Conservation (phyloP, 2,113 vertebrate genomes). For the Rhinoptilus africanus region DNA sequence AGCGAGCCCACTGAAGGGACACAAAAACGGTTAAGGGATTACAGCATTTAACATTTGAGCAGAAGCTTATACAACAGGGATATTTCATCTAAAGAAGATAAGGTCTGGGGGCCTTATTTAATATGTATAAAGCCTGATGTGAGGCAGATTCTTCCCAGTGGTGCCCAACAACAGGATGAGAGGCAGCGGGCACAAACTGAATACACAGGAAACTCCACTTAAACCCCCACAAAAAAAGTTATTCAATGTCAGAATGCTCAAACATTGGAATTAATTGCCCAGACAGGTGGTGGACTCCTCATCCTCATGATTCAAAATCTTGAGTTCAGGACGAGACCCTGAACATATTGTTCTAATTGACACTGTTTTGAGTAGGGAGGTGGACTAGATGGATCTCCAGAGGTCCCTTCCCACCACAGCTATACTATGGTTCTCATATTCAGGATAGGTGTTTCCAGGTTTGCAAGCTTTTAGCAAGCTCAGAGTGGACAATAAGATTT, state of each 20-base stretch:
- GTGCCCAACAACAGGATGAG: neutral
- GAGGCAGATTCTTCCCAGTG: neutral
- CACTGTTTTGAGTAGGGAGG: neutral
- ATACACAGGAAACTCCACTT: neutral
- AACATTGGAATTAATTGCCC: neutral
- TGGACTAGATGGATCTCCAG: neutral
- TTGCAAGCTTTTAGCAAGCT: neutral
- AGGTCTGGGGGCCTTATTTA: neutral
- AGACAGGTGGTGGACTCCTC: neutral
- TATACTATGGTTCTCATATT: neutral
- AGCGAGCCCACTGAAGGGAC: neutral
- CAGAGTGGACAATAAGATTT: neutral
- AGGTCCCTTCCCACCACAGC: neutral
- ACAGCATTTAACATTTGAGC: neutral
- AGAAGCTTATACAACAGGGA: neutral
- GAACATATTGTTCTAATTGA: neutral
- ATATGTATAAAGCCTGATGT: neutral
- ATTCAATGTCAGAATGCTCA: neutral
- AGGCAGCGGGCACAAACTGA: neutral
- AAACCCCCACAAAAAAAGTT: neutral
- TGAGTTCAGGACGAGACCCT: neutral
- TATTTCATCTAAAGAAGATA: neutral
- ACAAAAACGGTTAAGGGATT: neutral
- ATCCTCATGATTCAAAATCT: neutral
- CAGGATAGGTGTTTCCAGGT: neutral